Percentiles rank a stretch among this genome's conserved stretches.
Evolutionary conservation across 2,797 vertebrate species (phyloP).

Genomic region (Cynopterus sphinx): DNA sequence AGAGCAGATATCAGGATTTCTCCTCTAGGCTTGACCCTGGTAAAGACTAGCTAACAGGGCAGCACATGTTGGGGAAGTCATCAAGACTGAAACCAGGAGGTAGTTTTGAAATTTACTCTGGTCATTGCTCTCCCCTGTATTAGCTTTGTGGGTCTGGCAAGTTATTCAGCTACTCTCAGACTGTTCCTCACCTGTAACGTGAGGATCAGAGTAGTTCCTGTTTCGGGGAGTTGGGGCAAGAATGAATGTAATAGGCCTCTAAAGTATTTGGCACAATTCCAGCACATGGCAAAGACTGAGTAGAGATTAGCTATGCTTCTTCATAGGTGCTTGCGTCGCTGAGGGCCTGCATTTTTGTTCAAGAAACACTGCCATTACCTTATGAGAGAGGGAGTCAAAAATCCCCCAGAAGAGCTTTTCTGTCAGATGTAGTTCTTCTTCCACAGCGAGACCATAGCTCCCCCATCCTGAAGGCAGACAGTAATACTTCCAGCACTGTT

Average conservation of each 20-base stretch:
- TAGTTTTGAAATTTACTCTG: not conserved
- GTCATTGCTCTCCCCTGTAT: not conserved
- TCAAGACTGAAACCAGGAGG: not conserved
- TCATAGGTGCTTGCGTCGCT: rapidly evolving
- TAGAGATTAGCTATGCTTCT: rapidly evolving
- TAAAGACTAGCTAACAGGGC: not conserved
- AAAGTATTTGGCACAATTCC: not conserved
- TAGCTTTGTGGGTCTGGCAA: not conserved
- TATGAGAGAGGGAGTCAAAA: slow-evolving; percentile 98
- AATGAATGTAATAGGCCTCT: not conserved
- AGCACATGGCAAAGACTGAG: not conserved
- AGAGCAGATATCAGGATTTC: not conserved
- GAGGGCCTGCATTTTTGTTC: too few relatives aligned
- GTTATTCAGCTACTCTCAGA: not conserved
- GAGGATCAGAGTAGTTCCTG: not conserved
- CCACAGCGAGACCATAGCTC: slow-evolving; percentile 94
- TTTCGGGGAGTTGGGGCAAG: not conserved
- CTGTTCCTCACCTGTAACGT: not conserved
- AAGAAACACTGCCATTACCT: slow-evolving; percentile 85
- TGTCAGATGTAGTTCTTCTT: slow-evolving; percentile 96
- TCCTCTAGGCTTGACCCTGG: not conserved
- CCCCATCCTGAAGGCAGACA: slow-evolving; percentile 96
- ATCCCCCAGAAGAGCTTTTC: slow-evolving; percentile 99
- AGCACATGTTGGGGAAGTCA: not conserved
- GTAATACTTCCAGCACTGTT: slow-evolving; percentile 99